Conservation (phyloP, 2,888 invertebrate species). For the Xestia xanthographa region DNA sequence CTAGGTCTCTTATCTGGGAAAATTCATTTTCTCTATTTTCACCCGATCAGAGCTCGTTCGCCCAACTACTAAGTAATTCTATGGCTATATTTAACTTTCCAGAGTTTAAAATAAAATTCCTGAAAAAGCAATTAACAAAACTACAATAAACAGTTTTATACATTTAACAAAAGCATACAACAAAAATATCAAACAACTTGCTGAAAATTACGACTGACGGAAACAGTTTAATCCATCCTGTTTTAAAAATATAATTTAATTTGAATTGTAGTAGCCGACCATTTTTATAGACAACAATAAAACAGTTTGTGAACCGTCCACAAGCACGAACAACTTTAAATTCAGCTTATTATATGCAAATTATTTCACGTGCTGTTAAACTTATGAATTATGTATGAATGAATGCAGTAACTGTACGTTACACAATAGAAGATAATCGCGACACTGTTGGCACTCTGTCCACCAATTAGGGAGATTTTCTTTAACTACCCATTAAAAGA, state of each 20-base stretch:
- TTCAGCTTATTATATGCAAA: constrained; percentile 63
- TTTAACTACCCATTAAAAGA: constrained; percentile 84
- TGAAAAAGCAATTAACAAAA: constrained; percentile 24
- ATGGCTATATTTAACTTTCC: not conserved
- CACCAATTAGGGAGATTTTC: constrained; percentile 82
- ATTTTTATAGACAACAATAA: constrained; percentile 57
- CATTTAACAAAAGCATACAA: constrained; percentile 18
- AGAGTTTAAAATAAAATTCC: not conserved
- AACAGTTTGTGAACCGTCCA: constrained; percentile 32
- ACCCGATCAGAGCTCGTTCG: too few relatives aligned
- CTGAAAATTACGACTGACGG: constrained; percentile 30
- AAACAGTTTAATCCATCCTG: constrained; percentile 33
- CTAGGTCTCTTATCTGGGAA: too few relatives aligned
- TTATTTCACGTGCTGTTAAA: constrained; percentile 63
- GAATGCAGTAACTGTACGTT: constrained; percentile 71
- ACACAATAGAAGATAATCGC: constrained; percentile 68
- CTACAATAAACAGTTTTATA: constrained; percentile 23
- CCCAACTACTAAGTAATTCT: not conserved
- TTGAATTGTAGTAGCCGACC: constrained; percentile 32
- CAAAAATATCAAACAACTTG: constrained; percentile 28
- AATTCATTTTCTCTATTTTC: too few relatives aligned
- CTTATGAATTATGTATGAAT: constrained; percentile 74
- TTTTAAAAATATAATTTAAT: constrained; percentile 55
- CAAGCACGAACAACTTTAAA: constrained; percentile 50
- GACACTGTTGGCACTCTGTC: constrained; percentile 75